These are phyloP conservation scores for Protonemura montana DNA, from an alignment of 2,888 invertebrate species.

Conservation along the genomic window DNA sequence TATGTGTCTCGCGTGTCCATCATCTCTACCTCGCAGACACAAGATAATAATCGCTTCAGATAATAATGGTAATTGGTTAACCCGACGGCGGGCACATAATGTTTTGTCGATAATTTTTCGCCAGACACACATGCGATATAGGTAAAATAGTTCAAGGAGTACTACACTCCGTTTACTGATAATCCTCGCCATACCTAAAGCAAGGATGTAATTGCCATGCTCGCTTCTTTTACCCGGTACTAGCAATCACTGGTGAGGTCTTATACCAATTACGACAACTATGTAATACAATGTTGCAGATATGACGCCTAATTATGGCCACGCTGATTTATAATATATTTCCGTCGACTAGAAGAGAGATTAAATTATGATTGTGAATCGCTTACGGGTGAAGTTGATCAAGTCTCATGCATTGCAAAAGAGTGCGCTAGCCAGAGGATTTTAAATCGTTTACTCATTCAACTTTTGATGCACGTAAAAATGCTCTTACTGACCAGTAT, in stretches of 20 bases:
- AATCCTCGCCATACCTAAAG: neutral
- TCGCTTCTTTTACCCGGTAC: neutral
- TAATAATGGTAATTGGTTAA: neutral
- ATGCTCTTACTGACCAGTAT: neutral
- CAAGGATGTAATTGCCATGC: neutral
- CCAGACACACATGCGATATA: neutral
- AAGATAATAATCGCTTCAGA: neutral
- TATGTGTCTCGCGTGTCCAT: neutral
- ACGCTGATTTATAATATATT: constrained; percentile 14
- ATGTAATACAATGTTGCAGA: constrained; percentile 30
- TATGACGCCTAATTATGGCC: constrained; percentile 26
- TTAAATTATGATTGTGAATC: constrained; percentile 8
- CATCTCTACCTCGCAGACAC: neutral
- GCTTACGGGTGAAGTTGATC: neutral
- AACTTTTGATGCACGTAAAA: neutral
- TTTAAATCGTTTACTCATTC: neutral
- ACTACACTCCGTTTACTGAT: neutral
- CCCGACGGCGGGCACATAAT: neutral
- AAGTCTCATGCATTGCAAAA: neutral
- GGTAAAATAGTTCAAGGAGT: neutral
- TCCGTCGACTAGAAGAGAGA: constrained; percentile 8
- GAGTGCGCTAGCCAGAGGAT: neutral
- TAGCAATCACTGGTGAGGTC: neutral
- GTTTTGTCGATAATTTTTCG: neutral
- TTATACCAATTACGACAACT: constrained; percentile 5